Evolutionary conservation across 1,140 invertebrate species (phyloP).

Genomic region (Coboldia fuscipes): DNA sequence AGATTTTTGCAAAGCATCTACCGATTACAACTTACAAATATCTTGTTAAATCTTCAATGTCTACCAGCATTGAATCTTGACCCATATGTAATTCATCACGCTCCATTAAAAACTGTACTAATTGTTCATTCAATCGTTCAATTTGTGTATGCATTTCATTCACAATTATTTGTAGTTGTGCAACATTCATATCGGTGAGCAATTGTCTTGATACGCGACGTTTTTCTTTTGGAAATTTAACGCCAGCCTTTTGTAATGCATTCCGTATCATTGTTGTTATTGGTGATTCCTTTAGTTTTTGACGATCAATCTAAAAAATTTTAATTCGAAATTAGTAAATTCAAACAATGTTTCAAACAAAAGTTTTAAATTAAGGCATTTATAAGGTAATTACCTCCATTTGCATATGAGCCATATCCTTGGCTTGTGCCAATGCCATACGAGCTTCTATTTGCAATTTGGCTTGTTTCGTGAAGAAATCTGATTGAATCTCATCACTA

Average conservation of each 20-base stretch:
- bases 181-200: constrained; percentile 78
- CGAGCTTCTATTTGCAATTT: constrained; percentile 73
- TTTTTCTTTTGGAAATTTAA: constrained; percentile 59
- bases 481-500: constrained; percentile 22
- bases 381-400: constrained; percentile 43
- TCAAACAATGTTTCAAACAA: too few relatives aligned
- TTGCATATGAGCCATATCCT: constrained; percentile 83
- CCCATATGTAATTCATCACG: constrained; percentile 90
- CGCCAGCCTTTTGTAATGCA: constrained; percentile 60
- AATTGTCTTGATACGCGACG: constrained; percentile 60
- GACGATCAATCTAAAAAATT: constrained; percentile 54
- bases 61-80: constrained; percentile 91
- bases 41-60: constrained; percentile 86
- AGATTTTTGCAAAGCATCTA: too few relatives aligned
- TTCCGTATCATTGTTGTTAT: constrained; percentile 64
- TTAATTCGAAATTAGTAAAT: too few relatives aligned
- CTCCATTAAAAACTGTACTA: constrained; percentile 69
- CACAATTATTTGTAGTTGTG: constrained; percentile 80
- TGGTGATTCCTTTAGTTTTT: constrained; percentile 56
- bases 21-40: constrained; percentile 64
- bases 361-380: too few relatives aligned
- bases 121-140: constrained; percentile 69
- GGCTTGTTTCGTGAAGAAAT: constrained; percentile 63
- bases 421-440: constrained; percentile 71
- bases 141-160: constrained; percentile 88